Conservation (phyloP, 2,888 invertebrate genomes). For the Papilio demoleus region DNA sequence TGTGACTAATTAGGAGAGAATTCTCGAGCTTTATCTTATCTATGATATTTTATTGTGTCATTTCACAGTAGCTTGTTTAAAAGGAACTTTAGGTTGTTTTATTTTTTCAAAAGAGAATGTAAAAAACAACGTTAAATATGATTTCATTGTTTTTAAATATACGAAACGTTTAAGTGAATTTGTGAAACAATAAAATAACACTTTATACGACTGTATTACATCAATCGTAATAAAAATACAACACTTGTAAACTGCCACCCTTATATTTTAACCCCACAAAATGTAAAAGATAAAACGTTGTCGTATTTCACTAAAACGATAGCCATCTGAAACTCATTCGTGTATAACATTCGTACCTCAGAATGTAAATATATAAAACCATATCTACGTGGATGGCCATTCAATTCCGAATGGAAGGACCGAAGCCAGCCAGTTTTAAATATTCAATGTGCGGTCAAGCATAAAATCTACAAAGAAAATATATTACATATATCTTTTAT, state of each 20-base stretch:
- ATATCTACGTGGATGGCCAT: slow-evolving; percentile 71
- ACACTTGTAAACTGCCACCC: slow-evolving; percentile 21
- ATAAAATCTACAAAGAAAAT: slow-evolving; percentile 82
- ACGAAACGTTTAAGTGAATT: neutral
- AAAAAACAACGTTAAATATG: too few species aligned
- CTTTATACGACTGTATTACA: neutral
- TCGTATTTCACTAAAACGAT: slow-evolving; percentile 38
- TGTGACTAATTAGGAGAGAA: slow-evolving; percentile 62
- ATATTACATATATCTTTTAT: slow-evolving; percentile 80
- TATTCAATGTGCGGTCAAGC: slow-evolving; percentile 81
- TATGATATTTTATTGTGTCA: slow-evolving; percentile 33
- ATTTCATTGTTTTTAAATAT: neutral
- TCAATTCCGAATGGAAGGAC: slow-evolving; percentile 67
- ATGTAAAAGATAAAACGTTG: slow-evolving; percentile 35
- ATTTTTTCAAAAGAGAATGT: neutral
- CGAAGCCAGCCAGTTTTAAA: slow-evolving; percentile 73
- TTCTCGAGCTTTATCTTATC: slow-evolving; percentile 45
- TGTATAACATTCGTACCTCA: slow-evolving; percentile 49
- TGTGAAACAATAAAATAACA: slow-evolving; percentile 7
- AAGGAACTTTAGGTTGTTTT: neutral
- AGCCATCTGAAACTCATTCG: slow-evolving; percentile 39
- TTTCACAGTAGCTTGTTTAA: slow-evolving; percentile 17
- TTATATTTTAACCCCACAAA: slow-evolving; percentile 32
- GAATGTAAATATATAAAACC: slow-evolving; percentile 63
- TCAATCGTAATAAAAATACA: slow-evolving; percentile 15